These are phyloP conservation scores for Scaptomyza parva DNA, from an alignment of 2,888 invertebrate genomes.

Conservation along the genomic window DNA sequence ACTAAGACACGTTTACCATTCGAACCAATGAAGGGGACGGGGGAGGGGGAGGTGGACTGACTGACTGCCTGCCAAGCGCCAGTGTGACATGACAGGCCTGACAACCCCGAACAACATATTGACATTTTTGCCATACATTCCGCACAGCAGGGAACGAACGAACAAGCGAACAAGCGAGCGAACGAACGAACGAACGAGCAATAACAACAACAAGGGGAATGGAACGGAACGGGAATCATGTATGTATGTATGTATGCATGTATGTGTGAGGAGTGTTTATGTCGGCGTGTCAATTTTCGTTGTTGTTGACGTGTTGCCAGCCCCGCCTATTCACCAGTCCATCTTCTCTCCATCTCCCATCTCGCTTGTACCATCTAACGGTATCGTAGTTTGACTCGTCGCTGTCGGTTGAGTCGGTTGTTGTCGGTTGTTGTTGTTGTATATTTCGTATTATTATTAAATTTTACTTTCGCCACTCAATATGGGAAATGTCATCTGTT, in stretches of 20 bases:
- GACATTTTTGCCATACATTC: conserved; percentile 77
- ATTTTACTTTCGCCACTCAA: conserved; percentile 82
- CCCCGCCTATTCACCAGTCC: conserved; percentile 42
- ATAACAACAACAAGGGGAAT: neutral
- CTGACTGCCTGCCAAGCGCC: conserved; percentile 50
- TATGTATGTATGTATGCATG: too few species aligned
- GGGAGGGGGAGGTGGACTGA: neutral
- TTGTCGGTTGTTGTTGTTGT: conserved; percentile 21
- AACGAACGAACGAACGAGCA: neutral
- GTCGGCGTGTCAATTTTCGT: conserved; percentile 81
- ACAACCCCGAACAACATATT: conserved; percentile 79
- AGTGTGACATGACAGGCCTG: conserved; percentile 77
- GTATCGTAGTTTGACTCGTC: conserved; percentile 47
- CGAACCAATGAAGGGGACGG: neutral
- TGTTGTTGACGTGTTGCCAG: conserved; percentile 77
- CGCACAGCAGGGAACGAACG: conserved; percentile 61
- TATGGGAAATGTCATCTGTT: conserved; percentile 84
- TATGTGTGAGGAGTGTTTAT: conserved; percentile 72
- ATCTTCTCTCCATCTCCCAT: conserved; percentile 26
- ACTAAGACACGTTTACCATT: conserved; percentile 75
- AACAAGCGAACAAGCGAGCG: neutral
- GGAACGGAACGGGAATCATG: conserved; percentile 31
- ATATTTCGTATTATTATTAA: conserved; percentile 77
- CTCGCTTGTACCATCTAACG: conserved; percentile 22
- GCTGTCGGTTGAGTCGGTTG: conserved; percentile 18